Evolutionary conservation across 2,888 invertebrate species (phyloP), one percentile per base, ranked within the genome.

Genomic region (Pterobdella sp.): DNA sequence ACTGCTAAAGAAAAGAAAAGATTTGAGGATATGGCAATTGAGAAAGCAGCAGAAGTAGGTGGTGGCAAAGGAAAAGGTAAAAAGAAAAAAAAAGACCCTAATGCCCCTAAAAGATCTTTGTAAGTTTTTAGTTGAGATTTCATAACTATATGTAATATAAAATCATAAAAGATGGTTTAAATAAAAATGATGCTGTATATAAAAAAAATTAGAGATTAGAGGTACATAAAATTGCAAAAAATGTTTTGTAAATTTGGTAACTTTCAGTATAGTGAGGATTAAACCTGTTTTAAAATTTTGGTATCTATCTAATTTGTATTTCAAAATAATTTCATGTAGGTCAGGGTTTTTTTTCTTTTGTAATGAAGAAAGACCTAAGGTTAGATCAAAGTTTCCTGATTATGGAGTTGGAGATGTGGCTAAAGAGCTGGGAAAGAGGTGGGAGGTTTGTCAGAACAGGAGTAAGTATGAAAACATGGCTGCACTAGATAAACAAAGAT

Each of bases 341-440:
- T 97, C 97, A 78, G 97, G 96, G 72, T 98, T 97, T 88, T 98
- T 98, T 88, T 93, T 94, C 91, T 98, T 97, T 88, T 97, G 95
- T 84, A 93, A 94, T 84, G 97, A 97, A 82, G 95, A 95, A 84
- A 90, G 98, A 80, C 90, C 91, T 56, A 93, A 93, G 82, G 94
- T 98, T 76, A 94, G 94, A 86, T 90, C 89, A 74, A 88, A 88
- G 75, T 91, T 95, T 86, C 96, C 96, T 0, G 93, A 93, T 84
- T 93, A 90, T 84, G 91, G 93, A 68, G 95, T 97, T 82, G 96
- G 96, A 34, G 94, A 95, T 81, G 91, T 95, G 80, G 95, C 96
- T 81, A 96, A 96, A 87, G 94, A 94, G 86, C 87, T 96, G 78
- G 95, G 95, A 74, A 88, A 92, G 82, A 89, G 91, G 82, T 97